Evolutionary conservation across 1,140 invertebrate species (phyloP), one percentile per base, ranked within the genome.

Genomic region (Oreohelix idahoensis): DNA sequence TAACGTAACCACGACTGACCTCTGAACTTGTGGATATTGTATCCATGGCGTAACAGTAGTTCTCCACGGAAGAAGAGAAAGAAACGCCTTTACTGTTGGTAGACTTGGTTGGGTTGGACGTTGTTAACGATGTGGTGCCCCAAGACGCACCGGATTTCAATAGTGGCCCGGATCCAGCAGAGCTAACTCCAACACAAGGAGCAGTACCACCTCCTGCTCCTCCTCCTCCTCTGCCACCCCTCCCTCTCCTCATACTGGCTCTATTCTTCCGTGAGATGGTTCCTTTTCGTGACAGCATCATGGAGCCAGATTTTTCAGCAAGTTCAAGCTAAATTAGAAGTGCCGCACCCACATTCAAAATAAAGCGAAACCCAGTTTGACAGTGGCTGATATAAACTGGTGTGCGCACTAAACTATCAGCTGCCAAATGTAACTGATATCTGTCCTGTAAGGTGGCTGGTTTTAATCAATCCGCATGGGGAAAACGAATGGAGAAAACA

Each of bases 1-100:
- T n/a, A n/a, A n/a, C n/a, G n/a, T n/a, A n/a, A n/a, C 51, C 51
- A 26, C 26, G 51, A 58, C 26, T 58, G 51, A 58, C 51, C 23
- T 58, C 51, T 58, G 51, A 58, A 58, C 23, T 58, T 10, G 10
- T 20, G 26, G 69, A 70, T 20, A 70, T 5, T 35, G 32, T 29
- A n/a, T 74, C 71, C 39, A 74, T n/a, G 5, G 71, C 71, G 38
- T 74, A 74, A 11, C n/a, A 13, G 39, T 39, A 74, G 36, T 39
- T 74, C 26, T 74, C 71, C 1, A 74, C 71, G 1, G 71, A 38
- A 8, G 71, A 39, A 1, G 71, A 35, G 26, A 74, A 74, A 45
- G 71, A 74, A 1, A 74, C 71, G 26, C 38, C 71, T 74, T 74
- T 74, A 13, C 36, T 42, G 39, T 38, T 42, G 11, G 35, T 1